These are phyloP conservation scores for Flabesymbios commensalis DNA, from an alignment of 2,888 invertebrate species.

Conservation along the genomic window DNA sequence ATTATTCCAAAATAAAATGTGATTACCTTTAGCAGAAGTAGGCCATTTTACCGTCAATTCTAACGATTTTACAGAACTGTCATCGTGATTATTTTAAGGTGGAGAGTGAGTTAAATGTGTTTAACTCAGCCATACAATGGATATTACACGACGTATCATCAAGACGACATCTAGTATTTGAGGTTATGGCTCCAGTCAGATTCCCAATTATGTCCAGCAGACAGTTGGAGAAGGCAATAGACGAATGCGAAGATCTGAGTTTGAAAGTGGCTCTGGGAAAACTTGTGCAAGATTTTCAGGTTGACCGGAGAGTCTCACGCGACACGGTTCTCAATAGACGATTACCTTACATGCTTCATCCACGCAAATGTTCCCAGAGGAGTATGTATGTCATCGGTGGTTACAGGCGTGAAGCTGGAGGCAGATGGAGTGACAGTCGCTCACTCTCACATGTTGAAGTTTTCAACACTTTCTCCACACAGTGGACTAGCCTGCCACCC, in stretches of 20 bases:
- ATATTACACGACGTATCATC: slow-evolving; percentile 78
- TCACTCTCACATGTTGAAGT: slow-evolving; percentile 82
- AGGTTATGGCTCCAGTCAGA: slow-evolving; percentile 80
- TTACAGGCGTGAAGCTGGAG: slow-evolving; percentile 82
- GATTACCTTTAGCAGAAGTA: no score
- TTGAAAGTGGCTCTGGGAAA: slow-evolving; percentile 74
- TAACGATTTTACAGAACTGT: no score
- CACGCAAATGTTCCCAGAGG: slow-evolving; percentile 83
- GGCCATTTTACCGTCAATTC: no score
- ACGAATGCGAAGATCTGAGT: slow-evolving; percentile 79
- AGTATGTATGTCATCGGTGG: slow-evolving; percentile 88
- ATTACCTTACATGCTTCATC: slow-evolving; percentile 63
- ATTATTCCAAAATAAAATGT: no score
- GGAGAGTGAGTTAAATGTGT: slow-evolving; percentile 73
- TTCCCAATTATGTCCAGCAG: slow-evolving; percentile 81
- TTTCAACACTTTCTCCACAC: slow-evolving; percentile 64
- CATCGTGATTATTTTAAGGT: slow-evolving; percentile 85
- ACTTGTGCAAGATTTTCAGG: slow-evolving; percentile 41
- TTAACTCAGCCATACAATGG: slow-evolving; percentile 86
- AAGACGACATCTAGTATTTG: slow-evolving; percentile 81
- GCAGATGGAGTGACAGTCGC: slow-evolving; percentile 70
- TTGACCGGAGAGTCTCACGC: neutral
- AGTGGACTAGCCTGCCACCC: slow-evolving; percentile 62
- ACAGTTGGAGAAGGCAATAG: slow-evolving; percentile 76
- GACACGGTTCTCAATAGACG: slow-evolving; percentile 10